A percentile compares a stretch with the other conserved stretches of the same genome.
Conservation (phyloP, 2,888 invertebrate genomes). For the Portevinia maculata region DNA sequence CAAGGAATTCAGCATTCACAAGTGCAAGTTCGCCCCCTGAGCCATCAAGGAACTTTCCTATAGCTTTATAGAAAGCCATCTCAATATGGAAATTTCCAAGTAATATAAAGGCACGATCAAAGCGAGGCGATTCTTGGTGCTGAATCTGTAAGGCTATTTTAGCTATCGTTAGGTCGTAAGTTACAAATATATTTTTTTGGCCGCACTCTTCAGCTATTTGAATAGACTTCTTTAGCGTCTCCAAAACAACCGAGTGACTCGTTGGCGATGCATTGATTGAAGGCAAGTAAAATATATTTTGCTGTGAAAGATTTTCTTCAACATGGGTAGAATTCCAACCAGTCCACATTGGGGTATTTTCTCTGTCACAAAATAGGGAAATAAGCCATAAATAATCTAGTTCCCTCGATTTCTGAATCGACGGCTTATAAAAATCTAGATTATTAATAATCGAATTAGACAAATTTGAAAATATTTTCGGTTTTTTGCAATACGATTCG, state of each 20-base stretch:
- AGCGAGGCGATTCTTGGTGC: slow-evolving; percentile 7
- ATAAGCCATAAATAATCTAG: slow-evolving; percentile 3
- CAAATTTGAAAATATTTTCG: not conserved
- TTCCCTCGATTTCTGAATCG: not conserved
- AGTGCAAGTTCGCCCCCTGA: slow-evolving; percentile 7
- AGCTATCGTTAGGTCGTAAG: not conserved
- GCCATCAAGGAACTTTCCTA: slow-evolving; percentile 3
- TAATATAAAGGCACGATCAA: not conserved
- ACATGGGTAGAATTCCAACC: slow-evolving; percentile 9
- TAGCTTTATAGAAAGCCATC: slow-evolving; percentile 8
- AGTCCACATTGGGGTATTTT: slow-evolving; percentile 1
- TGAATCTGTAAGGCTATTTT: slow-evolving; percentile 9
- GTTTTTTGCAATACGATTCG: slow-evolving; percentile 5
- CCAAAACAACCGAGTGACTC: not conserved
- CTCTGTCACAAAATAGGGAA: not conserved
- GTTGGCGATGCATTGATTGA: slow-evolving; percentile 9
- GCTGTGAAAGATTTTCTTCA: slow-evolving; percentile 17
- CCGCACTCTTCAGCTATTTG: not conserved
- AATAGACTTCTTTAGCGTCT: not conserved
- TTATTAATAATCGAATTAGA: not conserved
- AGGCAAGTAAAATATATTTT: slow-evolving; percentile 22
- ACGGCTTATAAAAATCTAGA: not conserved
- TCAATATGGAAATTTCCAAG: slow-evolving; percentile 6
- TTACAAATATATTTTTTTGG: slow-evolving; percentile 2
- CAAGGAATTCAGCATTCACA: slow-evolving; percentile 19